Percentiles rank a stretch among this genome's conserved stretches.
phyloP scores from a whole-genome alignment of 2,888 invertebrate species.

The Ernsta delagoae region DNA sequence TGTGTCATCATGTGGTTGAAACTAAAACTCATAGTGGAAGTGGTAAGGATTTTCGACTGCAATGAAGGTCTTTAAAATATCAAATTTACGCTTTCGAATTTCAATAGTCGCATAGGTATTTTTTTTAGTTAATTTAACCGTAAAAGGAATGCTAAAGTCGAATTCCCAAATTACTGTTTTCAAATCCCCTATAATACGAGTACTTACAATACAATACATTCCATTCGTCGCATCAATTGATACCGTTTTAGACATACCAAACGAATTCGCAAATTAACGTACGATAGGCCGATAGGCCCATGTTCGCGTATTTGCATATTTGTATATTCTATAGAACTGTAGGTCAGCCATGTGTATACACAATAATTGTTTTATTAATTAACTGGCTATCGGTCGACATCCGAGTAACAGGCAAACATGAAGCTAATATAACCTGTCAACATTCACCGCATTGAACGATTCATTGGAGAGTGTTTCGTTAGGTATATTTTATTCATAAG shows the following conservation, averaged over 20 bases:
- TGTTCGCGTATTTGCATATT: slow-evolving; percentile 2
- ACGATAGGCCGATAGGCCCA: too few relatives aligned
- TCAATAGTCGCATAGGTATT: too few relatives aligned
- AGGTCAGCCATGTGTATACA: slow-evolving; percentile 6
- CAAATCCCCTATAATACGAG: not conserved
- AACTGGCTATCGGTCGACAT: slow-evolving; percentile 1
- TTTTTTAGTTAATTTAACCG: not conserved
- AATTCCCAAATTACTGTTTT: not conserved
- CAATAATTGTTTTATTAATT: slow-evolving; percentile 17
- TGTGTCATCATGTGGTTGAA: too few relatives aligned
- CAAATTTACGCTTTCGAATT: too few relatives aligned
- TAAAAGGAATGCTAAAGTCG: not conserved
- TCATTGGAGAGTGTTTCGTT: too few relatives aligned
- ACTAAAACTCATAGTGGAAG: too few relatives aligned
- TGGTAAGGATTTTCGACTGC: too few relatives aligned
- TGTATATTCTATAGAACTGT: not conserved
- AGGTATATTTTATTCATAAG: too few relatives aligned
- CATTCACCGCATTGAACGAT: too few relatives aligned
- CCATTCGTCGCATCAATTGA: not conserved
- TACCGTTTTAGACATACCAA: not conserved
- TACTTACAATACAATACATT: not conserved
- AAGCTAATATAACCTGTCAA: slow-evolving; percentile 13
- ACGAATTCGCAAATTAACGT: slow-evolving; percentile 7
- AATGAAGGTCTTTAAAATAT: too few relatives aligned
- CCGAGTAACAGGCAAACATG: slow-evolving; percentile 8